Percentiles rank a stretch among this genome's conserved stretches.
Evolutionary conservation across 2,888 invertebrate species (phyloP).

Genomic region (Epsilonema sp.): DNA sequence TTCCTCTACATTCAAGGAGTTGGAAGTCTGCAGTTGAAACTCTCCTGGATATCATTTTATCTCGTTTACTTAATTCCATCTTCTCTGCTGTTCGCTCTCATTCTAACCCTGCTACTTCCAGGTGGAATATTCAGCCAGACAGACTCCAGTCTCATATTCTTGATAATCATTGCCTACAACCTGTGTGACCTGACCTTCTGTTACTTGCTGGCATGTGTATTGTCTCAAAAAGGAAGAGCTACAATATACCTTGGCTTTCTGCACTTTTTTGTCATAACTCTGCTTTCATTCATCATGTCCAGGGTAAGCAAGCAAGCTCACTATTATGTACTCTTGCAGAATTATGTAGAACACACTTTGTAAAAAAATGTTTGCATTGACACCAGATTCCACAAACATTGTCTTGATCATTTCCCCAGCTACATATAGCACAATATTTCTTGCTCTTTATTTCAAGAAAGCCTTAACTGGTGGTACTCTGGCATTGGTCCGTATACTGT

Average conservation of each 20-base stretch:
- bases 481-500: neutral
- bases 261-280: too few relatives aligned
- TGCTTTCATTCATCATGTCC: too few relatives aligned
- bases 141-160: neutral
- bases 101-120: too few relatives aligned
- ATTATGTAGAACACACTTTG: too few relatives aligned
- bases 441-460: neutral
- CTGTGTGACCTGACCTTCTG: neutral
- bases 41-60: slow-evolving; percentile 1
- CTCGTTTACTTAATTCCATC: neutral
- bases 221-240: neutral
- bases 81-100: too few relatives aligned
- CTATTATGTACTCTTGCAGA: too few relatives aligned
- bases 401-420: neutral
- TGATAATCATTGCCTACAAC: neutral
- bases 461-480: neutral
- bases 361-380: too few relatives aligned
- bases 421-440: too few relatives aligned
- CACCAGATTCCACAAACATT: too few relatives aligned
- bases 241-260: too few relatives aligned
- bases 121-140: neutral
- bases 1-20: neutral
- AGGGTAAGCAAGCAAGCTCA: too few relatives aligned
- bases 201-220: neutral
- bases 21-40: neutral